phyloP scores from a whole-genome alignment of 2,113 vertebrate genomes.

The Plecotus auritus region DNA sequence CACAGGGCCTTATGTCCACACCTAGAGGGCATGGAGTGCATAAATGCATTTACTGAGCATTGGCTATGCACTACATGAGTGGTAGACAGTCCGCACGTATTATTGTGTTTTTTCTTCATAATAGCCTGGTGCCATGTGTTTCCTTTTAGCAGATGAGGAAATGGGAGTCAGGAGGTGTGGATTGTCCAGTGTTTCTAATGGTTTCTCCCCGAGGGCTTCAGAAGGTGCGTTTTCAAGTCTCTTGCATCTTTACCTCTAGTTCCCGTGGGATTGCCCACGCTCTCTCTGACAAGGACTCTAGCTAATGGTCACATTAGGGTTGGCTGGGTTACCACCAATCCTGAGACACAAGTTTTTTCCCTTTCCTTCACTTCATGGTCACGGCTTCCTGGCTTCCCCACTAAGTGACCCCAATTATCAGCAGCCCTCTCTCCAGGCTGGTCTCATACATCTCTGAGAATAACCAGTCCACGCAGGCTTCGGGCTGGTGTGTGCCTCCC shows the following conservation, averaged over 20 bases:
- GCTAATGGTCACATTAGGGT: constrained; percentile 25
- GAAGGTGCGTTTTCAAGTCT: constrained; percentile 42
- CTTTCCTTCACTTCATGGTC: background rate
- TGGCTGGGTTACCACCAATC: constrained; percentile 4
- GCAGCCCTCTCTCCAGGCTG: background rate
- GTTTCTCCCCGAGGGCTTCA: constrained; percentile 25
- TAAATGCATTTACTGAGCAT: background rate
- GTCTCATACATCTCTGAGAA: constrained; percentile 8
- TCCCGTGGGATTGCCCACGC: background rate
- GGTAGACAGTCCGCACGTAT: rapidly evolving
- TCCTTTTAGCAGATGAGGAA: background rate
- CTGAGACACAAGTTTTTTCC: background rate
- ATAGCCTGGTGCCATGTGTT: background rate
- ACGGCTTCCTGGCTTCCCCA: constrained; percentile 3
- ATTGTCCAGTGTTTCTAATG: background rate
- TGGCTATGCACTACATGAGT: rapidly evolving
- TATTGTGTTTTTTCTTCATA: background rate
- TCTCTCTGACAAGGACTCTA: constrained; percentile 1
- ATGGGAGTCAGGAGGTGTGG: background rate
- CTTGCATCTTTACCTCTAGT: background rate
- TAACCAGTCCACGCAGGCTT: background rate
- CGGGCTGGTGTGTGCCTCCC: background rate
- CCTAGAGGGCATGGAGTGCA: background rate
- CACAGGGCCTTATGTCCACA: background rate
- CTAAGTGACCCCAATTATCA: constrained; percentile 42